These are phyloP conservation scores for Zaprionus camerounensis DNA, from an alignment of 1,140 invertebrate genomes.

Conservation along the genomic window DNA sequence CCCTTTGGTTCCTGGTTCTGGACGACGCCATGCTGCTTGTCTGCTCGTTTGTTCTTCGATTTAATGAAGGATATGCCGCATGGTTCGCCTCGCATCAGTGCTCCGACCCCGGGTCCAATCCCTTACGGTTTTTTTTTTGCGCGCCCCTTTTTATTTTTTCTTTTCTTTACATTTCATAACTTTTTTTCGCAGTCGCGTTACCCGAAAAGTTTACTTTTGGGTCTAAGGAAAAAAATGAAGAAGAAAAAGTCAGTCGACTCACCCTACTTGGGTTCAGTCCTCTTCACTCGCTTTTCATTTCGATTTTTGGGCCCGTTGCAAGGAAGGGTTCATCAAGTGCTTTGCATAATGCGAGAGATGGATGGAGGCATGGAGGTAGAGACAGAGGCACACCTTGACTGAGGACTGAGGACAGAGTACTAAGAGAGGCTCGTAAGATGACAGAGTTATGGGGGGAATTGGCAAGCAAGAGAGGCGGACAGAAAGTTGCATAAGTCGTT, in stretches of 20 bases:
- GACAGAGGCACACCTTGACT: constrained; percentile 41
- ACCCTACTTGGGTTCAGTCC: constrained; percentile 24
- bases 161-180: constrained; percentile 75
- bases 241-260: constrained; percentile 31
- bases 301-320: constrained; percentile 48
- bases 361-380: not conserved
- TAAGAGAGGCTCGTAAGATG: constrained; percentile 27
- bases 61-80: constrained; percentile 82
- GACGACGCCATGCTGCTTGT: constrained; percentile 61
- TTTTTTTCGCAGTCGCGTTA: constrained; percentile 47
- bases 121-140: constrained; percentile 15
- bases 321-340: constrained; percentile 53
- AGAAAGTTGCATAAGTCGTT: constrained; percentile 7
- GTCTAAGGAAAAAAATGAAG: constrained; percentile 37
- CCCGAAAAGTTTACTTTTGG: constrained; percentile 67
- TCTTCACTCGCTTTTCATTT: constrained; percentile 46
- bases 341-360: constrained; percentile 68
- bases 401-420: too few relatives aligned
- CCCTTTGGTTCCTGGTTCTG: constrained; percentile 32
- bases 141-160: constrained; percentile 52
- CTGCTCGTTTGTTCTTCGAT: constrained; percentile 82
- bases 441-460: constrained; percentile 48
- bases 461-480: constrained; percentile 19
- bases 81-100: constrained; percentile 59
- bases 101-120: constrained; percentile 18